phyloP scores from a whole-genome alignment of 2,888 invertebrate species.

The Synergus itoensis region DNA sequence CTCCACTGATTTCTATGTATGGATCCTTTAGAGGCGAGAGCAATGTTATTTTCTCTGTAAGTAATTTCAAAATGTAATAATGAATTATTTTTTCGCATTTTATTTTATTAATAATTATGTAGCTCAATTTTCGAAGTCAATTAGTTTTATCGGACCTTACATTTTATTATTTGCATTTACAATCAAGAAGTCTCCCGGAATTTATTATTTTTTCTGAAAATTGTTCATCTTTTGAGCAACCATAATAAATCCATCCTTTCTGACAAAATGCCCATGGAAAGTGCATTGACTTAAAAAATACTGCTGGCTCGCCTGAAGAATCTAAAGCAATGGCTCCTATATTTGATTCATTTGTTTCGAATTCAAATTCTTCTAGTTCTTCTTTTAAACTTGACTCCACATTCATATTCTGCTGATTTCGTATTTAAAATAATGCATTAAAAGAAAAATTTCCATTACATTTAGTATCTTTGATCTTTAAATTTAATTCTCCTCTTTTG shows the following conservation, averaged over 20 bases:
- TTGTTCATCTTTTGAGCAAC: constrained; percentile 52
- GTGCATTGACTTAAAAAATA: constrained; percentile 58
- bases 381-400: constrained; percentile 48
- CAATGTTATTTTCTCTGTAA: constrained; percentile 83
- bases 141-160: neutral
- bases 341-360: constrained; percentile 46
- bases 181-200: neutral
- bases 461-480: neutral
- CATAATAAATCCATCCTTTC: constrained; percentile 62
- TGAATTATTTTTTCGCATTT: neutral
- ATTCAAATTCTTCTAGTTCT: constrained; percentile 56
- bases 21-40: constrained; percentile 83
- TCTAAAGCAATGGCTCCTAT: constrained; percentile 59
- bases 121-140: neutral
- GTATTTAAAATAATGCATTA: neutral
- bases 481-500: too few species aligned
- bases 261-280: constrained; percentile 69
- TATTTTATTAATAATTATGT: too few species aligned
- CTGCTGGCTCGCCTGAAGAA: constrained; percentile 53
- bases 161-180: neutral
- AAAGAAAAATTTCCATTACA: neutral
- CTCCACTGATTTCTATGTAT: constrained; percentile 85
- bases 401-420: neutral
- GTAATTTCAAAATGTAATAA: constrained; percentile 50
- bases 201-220: constrained; percentile 45